These are phyloP conservation scores for Podocnemis expansa DNA, from an alignment of 2,113 vertebrate genomes.

Conservation along the genomic window DNA sequence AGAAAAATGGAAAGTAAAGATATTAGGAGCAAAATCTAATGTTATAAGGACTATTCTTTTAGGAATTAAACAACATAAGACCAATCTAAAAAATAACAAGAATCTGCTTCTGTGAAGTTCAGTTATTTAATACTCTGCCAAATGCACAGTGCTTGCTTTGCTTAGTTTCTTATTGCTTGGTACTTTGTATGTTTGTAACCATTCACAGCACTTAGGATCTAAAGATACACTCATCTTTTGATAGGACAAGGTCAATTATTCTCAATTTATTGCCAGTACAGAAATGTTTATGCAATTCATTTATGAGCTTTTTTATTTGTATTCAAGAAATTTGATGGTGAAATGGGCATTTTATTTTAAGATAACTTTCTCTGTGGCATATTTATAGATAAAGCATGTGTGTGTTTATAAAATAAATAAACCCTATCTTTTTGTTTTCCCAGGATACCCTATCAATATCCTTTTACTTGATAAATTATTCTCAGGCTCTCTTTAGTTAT, in stretches of 20 bases:
- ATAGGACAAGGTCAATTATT: constrained; percentile 78
- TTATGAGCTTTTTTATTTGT: constrained; percentile 65
- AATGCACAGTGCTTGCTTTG: constrained; percentile 41
- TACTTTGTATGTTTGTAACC: constrained; percentile 58
- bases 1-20: constrained; percentile 23
- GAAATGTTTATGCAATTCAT: constrained; percentile 69
- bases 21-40: background rate
- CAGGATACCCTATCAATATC: background rate
- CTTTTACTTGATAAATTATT: constrained; percentile 19
- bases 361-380: constrained; percentile 56
- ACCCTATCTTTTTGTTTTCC: background rate
- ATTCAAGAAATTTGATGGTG: constrained; percentile 55
- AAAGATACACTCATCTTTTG: constrained; percentile 74
- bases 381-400: background rate
- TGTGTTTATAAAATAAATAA: constrained; percentile 31
- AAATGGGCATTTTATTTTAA: constrained; percentile 59
- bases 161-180: constrained; percentile 37
- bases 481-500: background rate
- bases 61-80: constrained; percentile 16
- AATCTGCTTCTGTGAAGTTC: constrained; percentile 6
- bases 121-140: constrained; percentile 45
- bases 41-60: constrained; percentile 43
- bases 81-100: background rate
- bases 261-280: constrained; percentile 67
- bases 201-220: constrained; percentile 61